These are phyloP conservation scores for Gambusia holbrooki DNA, from an alignment of 2,113 vertebrate species.

Conservation along the genomic window DNA sequence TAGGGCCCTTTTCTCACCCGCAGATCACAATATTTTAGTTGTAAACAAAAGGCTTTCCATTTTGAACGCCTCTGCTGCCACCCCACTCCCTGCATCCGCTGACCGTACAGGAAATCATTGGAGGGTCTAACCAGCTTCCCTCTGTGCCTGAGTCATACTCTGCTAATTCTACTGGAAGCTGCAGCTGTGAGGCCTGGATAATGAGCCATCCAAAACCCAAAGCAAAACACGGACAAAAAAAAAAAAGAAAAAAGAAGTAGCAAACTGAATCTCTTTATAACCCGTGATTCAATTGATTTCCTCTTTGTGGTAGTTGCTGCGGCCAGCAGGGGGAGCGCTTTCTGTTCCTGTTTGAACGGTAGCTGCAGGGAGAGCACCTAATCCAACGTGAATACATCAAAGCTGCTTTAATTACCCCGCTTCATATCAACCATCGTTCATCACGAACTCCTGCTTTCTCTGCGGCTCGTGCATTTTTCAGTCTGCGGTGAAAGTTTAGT, in stretches of 20 bases:
- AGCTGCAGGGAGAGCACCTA: constrained; percentile 45
- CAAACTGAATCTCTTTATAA: constrained; percentile 30
- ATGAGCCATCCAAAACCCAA: constrained; percentile 44
- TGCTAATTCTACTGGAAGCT: constrained; percentile 30
- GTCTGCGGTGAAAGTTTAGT: constrained; percentile 49
- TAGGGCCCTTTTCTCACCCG: constrained; percentile 72
- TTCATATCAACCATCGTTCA: constrained; percentile 34
- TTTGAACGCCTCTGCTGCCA: constrained; percentile 54
- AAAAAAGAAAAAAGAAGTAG: constrained; percentile 16
- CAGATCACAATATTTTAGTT: constrained; percentile 78
- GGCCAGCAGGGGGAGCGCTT: constrained; percentile 75
- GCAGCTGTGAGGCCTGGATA: constrained; percentile 31
- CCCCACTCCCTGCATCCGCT: constrained; percentile 50
- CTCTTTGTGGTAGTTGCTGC: constrained; percentile 13
- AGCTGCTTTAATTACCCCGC: constrained; percentile 57
- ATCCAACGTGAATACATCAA: constrained; percentile 49
- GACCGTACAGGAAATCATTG: constrained; percentile 69
- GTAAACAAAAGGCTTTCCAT: constrained; percentile 67
- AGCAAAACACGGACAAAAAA: constrained; percentile 25
- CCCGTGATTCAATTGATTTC: constrained; percentile 24
- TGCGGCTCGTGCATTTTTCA: constrained; percentile 27
- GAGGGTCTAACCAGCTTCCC: constrained; percentile 47
- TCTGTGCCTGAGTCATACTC: constrained; percentile 54
- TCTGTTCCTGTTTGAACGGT: constrained; percentile 51
- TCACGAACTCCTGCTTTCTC: constrained; percentile 24